Evolutionary conservation across 2,888 invertebrate genomes (phyloP).

Genomic region (Hanleya hanleyi): DNA sequence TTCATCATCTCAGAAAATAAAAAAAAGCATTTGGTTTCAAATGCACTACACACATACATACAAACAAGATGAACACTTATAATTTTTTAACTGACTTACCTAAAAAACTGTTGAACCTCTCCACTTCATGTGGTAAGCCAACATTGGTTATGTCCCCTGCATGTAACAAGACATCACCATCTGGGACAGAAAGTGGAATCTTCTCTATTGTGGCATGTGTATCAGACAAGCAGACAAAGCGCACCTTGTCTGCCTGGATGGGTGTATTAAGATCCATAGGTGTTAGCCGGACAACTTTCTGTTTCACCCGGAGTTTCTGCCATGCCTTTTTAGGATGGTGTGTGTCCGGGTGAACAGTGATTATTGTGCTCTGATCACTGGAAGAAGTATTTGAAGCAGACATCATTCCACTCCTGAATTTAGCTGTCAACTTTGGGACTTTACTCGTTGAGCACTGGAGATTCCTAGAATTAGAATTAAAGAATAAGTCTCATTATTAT

Average conservation of each 20-base stretch:
- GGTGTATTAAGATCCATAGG: conserved; percentile 48
- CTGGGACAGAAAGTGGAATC: conserved; percentile 79
- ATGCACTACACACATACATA: neutral
- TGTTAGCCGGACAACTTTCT: conserved; percentile 40
- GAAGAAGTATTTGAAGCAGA: no score
- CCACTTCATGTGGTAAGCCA: conserved; percentile 83
- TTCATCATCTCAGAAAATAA: no score
- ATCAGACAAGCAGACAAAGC: conserved; percentile 90
- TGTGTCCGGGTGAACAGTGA: conserved; percentile 36
- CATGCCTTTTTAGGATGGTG: conserved; percentile 39
- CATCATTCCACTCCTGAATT: no score
- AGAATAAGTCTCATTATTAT: no score
- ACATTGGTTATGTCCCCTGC: conserved; percentile 89
- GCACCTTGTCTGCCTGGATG: conserved; percentile 71
- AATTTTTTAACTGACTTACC: conserved; percentile 73
- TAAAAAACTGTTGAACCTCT: conserved; percentile 85
- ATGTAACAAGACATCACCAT: conserved; percentile 88
- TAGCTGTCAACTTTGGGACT: no score
- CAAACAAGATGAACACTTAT: neutral
- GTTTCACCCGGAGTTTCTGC: conserved; percentile 37
- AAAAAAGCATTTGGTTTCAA: no score
- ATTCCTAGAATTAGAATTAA: no score
- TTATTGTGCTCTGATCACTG: no score
- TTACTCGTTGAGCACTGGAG: no score
- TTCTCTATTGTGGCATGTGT: conserved; percentile 84